Evolutionary conservation across 2,888 invertebrate species (phyloP).

Genomic region (Polydrusus cervinus): DNA sequence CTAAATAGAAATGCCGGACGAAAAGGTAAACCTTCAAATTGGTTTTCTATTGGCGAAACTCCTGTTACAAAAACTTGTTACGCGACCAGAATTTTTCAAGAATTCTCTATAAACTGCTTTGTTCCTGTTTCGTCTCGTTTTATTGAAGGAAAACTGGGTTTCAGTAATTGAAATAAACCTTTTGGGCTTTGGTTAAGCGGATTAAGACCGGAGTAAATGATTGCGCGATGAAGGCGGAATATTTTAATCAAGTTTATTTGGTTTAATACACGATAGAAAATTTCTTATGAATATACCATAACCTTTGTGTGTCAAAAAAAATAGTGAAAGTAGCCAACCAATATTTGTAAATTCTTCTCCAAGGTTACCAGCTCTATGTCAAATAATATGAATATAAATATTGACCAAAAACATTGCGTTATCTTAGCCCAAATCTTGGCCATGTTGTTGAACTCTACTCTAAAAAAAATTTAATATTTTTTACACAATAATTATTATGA

Average conservation of each 20-base stretch:
- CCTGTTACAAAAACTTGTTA: slow-evolving; percentile 11
- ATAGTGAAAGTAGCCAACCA: no score
- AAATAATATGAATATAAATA: no score
- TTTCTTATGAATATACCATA: no score
- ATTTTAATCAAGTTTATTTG: background rate
- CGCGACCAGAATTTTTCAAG: slow-evolving; percentile 10
- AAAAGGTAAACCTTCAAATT: slow-evolving; percentile 13
- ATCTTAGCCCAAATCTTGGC: no score
- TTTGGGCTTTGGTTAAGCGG: background rate
- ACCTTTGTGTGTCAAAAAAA: no score
- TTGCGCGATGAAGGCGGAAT: background rate
- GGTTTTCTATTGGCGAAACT: slow-evolving; percentile 11
- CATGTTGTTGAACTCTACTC: no score
- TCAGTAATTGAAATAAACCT: slow-evolving; percentile 8
- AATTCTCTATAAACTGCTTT: slow-evolving; percentile 7
- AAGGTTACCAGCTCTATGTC: no score
- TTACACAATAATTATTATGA: no score
- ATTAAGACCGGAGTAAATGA: background rate
- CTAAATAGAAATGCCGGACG: background rate
- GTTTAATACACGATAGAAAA: no score
- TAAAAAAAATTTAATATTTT: no score
- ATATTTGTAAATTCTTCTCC: no score
- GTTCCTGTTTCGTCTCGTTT: slow-evolving; percentile 1
- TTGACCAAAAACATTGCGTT: no score
- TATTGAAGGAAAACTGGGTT: slow-evolving; percentile 8